phyloP scores from a whole-genome alignment of 2,888 invertebrate species.

The Hydropsyche betteni region DNA sequence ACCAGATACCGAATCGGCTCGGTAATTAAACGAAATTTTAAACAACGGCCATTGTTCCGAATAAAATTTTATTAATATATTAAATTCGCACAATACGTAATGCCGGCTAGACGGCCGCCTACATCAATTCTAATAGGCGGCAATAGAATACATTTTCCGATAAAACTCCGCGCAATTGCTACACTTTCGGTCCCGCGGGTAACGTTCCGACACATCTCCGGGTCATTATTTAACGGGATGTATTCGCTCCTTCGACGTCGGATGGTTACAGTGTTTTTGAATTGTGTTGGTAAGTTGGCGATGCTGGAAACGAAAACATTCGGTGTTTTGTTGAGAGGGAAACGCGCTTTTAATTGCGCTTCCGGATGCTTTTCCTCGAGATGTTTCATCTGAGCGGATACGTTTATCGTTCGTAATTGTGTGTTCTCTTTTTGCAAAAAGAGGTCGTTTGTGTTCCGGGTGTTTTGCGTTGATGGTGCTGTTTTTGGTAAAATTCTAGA shows the following conservation, averaged over 20 bases:
- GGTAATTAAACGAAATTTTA: too few relatives aligned
- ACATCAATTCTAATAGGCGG: slow-evolving; percentile 20
- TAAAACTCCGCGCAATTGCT: slow-evolving; percentile 25
- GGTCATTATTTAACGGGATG: slow-evolving; percentile 19
- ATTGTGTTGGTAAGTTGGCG: too few relatives aligned
- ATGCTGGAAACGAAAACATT: too few relatives aligned
- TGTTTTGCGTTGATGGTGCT: too few relatives aligned
- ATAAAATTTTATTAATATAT: slow-evolving; percentile 24
- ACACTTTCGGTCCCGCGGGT: slow-evolving; percentile 3
- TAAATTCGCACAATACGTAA: slow-evolving; percentile 13
- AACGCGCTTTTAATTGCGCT: too few relatives aligned
- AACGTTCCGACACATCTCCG: slow-evolving; percentile 22
- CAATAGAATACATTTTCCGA: slow-evolving; percentile 22
- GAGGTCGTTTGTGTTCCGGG: too few relatives aligned
- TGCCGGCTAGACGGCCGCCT: not conserved
- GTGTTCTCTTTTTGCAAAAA: not conserved
- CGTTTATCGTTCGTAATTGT: not conserved
- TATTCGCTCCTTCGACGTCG: not conserved
- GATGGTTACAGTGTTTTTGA: not conserved
- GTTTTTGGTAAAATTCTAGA: too few relatives aligned
- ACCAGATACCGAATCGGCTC: too few relatives aligned
- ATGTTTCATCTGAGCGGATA: too few relatives aligned
- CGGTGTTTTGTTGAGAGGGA: too few relatives aligned
- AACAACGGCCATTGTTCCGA: too few relatives aligned
- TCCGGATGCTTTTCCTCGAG: too few relatives aligned